Evolutionary conservation across 2,113 vertebrate species (phyloP).

Genomic region (Cisticola juncidis): DNA sequence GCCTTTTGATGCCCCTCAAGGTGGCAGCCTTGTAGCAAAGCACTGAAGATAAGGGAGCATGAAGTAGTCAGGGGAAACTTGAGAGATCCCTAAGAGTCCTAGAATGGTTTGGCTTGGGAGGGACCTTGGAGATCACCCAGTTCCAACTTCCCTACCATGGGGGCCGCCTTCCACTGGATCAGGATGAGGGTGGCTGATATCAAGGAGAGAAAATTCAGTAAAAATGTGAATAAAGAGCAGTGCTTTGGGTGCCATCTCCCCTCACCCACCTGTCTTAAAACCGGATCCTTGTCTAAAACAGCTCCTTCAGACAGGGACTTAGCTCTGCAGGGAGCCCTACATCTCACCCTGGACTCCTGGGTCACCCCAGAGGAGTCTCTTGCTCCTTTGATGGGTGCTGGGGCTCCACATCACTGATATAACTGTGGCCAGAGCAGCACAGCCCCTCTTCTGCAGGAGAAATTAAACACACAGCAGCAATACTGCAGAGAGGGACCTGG

Average conservation of each 20-base stretch:
- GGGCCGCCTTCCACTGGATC: background rate
- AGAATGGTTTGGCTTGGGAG: background rate
- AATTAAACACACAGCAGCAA: background rate
- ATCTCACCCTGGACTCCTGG: background rate
- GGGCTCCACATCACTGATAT: background rate
- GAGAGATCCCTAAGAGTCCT: background rate
- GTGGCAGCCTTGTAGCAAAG: background rate
- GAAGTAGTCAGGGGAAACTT: background rate
- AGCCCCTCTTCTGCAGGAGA: background rate
- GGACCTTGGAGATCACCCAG: background rate
- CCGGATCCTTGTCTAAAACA: background rate
- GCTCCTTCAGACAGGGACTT: background rate
- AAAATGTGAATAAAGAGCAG: accelerated
- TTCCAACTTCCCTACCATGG: background rate
- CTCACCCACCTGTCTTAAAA: background rate
- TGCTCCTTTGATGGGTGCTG: accelerated
- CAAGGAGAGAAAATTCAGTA: background rate
- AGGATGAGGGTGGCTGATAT: background rate
- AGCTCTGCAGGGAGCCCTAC: background rate
- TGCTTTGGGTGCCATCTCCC: background rate
- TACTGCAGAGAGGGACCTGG: slow-evolving; percentile 39
- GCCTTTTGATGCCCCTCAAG: background rate
- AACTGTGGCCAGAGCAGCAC: background rate
- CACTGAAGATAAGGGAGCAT: accelerated
- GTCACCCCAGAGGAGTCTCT: background rate